Evolutionary conservation across 1,140 invertebrate species (phyloP).

Genomic region (Brachionus rotundiformis): DNA sequence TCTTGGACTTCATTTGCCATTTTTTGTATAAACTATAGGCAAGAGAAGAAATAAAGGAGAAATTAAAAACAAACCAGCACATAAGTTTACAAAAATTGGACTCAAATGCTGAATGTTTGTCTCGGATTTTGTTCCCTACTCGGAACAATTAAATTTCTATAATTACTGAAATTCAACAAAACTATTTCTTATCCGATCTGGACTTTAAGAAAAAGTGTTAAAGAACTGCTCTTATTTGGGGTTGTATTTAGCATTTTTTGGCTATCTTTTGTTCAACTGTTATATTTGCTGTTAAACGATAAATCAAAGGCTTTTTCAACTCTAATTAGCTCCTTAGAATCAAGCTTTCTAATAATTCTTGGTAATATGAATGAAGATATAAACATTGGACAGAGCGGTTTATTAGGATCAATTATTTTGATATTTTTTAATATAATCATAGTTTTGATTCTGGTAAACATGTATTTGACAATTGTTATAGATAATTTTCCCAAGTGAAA

Average conservation of each 20-base stretch:
- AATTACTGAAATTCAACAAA: conserved; percentile 23
- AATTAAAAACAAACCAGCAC: no score
- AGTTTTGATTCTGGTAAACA: conserved; percentile 19
- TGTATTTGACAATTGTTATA: background rate
- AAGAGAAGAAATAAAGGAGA: no score
- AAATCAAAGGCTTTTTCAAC: conserved; percentile 8
- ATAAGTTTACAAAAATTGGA: no score
- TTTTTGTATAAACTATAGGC: no score
- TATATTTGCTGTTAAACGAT: conserved; percentile 1
- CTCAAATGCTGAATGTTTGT: background rate
- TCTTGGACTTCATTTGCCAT: conserved; percentile 34
- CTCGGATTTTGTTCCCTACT: background rate
- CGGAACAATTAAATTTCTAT: conserved; percentile 32
- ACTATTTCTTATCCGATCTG: background rate
- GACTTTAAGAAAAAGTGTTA: conserved; percentile 4
- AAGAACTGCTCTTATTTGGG: background rate
- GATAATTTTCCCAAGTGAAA: no score
- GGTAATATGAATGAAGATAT: background rate
- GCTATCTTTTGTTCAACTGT: conserved; percentile 15
- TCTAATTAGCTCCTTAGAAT: background rate
- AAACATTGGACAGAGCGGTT: background rate
- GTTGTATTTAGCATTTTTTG: background rate
- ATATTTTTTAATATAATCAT: background rate
- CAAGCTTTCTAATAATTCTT: conserved; percentile 28
- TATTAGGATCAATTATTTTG: background rate